A percentile compares a stretch with the other conserved stretches of the same genome.
Conservation (phyloP, 2,113 vertebrate species). For the Xenopus borealis region DNA sequence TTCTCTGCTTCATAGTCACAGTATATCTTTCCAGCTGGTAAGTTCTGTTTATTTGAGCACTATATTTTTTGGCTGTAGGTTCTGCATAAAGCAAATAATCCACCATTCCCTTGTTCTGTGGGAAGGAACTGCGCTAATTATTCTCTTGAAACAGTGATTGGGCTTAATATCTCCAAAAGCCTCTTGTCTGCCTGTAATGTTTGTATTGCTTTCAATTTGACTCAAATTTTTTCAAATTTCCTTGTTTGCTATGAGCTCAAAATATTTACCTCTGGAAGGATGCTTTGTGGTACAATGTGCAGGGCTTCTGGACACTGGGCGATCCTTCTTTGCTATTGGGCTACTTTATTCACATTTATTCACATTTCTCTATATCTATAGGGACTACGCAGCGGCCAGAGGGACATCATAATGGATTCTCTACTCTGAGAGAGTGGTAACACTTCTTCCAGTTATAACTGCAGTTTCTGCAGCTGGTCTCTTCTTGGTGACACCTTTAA, state of each 20-base stretch:
- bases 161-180: conserved; percentile 18
- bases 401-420: conserved; percentile 16
- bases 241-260: conserved; percentile 35
- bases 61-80: conserved; percentile 12
- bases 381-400: background rate
- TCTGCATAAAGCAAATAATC: conserved; percentile 27
- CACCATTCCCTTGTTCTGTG: conserved; percentile 11
- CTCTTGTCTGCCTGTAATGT: conserved; percentile 28
- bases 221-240: conserved; percentile 33
- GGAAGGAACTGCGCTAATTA: conserved; percentile 43
- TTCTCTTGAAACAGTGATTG: conserved; percentile 32
- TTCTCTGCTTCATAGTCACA: background rate
- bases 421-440: conserved; percentile 17
- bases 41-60: conserved; percentile 23
- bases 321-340: conserved; percentile 1
- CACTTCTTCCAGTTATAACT: conserved; percentile 51
- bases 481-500: conserved; percentile 55
- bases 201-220: conserved; percentile 42
- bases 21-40: conserved; percentile 4
- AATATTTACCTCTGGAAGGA: conserved; percentile 38
- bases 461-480: conserved; percentile 61
- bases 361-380: background rate
- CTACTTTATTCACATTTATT: background rate
- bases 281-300: background rate
- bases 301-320: background rate